A percentile compares a stretch with the other conserved stretches of the same genome.
phyloP scores from a whole-genome alignment of 1,140 invertebrate genomes.

The Brachionus koreanus region DNA sequence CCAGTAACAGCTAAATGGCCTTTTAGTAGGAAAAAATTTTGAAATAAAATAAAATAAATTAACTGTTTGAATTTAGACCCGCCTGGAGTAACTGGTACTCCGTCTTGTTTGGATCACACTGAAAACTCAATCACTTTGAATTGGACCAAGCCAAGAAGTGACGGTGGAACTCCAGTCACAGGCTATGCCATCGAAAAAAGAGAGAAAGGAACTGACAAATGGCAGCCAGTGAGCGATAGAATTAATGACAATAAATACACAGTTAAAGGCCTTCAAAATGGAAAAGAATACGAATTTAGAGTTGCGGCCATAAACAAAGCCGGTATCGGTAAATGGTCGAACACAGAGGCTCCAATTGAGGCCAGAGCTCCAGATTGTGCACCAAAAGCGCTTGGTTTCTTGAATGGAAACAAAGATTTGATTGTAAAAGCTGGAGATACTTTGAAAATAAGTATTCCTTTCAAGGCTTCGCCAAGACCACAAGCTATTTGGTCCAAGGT shows the following conservation, averaged over 20 bases:
- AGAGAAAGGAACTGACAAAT: constrained; percentile 67
- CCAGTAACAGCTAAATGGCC: constrained; percentile 89
- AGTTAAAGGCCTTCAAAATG: constrained; percentile 82
- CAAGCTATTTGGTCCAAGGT: constrained; percentile 53
- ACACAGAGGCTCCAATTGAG: constrained; percentile 81
- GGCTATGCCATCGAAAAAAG: constrained; percentile 86
- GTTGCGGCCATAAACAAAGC: constrained; percentile 92
- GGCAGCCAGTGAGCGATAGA: constrained; percentile 54
- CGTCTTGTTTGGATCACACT: constrained; percentile 76
- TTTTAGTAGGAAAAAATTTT: constrained; percentile 66
- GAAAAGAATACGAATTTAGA: constrained; percentile 93
- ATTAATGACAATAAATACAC: constrained; percentile 61
- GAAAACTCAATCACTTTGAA: constrained; percentile 88
- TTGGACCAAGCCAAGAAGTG: constrained; percentile 86
- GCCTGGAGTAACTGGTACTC: constrained; percentile 81
- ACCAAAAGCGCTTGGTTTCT: constrained; percentile 34
- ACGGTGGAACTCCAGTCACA: constrained; percentile 70
- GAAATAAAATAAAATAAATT: neutral
- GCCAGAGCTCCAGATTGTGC: constrained; percentile 76
- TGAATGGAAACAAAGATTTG: constrained; percentile 72
- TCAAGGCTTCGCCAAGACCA: constrained; percentile 79
- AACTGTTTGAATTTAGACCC: constrained; percentile 63
- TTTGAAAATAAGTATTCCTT: constrained; percentile 90
- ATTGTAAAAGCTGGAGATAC: constrained; percentile 89
- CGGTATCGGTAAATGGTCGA: constrained; percentile 79